Percentiles rank a stretch among this genome's conserved stretches.
These are phyloP conservation scores for Rhinichthys klamathensis DNA, from an alignment of 2,113 vertebrate genomes.

Conservation along the genomic window DNA sequence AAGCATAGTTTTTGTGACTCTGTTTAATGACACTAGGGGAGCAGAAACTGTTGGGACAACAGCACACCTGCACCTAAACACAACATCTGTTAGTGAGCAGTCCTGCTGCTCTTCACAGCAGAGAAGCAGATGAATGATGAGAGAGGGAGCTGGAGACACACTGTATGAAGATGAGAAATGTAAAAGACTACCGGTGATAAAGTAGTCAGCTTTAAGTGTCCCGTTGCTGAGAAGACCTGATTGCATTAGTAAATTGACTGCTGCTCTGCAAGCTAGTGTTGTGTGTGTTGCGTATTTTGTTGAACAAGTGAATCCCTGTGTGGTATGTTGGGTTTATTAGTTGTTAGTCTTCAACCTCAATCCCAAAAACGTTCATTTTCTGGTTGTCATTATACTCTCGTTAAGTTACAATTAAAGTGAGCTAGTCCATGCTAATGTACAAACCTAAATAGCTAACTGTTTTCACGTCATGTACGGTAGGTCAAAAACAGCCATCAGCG, in stretches of 20 bases:
- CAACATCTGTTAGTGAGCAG: not conserved
- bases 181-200: constrained; percentile 6
- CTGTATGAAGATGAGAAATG: not conserved
- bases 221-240: not conserved
- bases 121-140: not conserved
- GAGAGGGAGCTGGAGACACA: not conserved
- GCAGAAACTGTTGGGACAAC: not conserved
- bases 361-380: too few species aligned
- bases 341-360: not conserved
- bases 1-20: not conserved
- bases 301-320: not conserved
- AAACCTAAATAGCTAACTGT: too few species aligned
- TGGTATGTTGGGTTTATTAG: not conserved
- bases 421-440: too few species aligned
- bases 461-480: too few species aligned
- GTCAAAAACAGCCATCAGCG: too few species aligned
- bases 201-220: too few species aligned
- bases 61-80: not conserved
- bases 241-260: not conserved
- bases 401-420: too few species aligned
- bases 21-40: not conserved
- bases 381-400: too few species aligned
- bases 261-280: not conserved
- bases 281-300: not conserved
- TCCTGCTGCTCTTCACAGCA: not conserved